These are phyloP conservation scores for Natrix natrix DNA, from an alignment of 2,797 vertebrate genomes.

Conservation along the genomic window DNA sequence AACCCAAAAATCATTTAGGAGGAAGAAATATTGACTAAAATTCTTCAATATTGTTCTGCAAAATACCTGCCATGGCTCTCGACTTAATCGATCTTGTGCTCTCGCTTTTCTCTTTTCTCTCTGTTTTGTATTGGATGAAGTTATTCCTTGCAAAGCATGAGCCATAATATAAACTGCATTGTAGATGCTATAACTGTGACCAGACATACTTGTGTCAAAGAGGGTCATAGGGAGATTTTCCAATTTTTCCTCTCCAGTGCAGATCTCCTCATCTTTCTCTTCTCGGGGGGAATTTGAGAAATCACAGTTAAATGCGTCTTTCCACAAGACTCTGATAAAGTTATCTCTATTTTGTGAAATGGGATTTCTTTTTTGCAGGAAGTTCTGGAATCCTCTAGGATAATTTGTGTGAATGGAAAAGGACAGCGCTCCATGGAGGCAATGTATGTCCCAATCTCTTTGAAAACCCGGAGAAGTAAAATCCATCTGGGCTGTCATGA, in stretches of 20 bases:
- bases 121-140: not conserved
- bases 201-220: not conserved
- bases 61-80: not conserved
- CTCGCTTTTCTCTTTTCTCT: not conserved
- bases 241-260: not conserved
- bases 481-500: not conserved
- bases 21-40: not conserved
- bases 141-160: not conserved
- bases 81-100: not conserved
- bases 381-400: not conserved
- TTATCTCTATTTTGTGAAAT: not conserved
- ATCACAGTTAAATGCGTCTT: not conserved
- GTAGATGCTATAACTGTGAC: not conserved
- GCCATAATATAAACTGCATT: not conserved
- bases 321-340: not conserved
- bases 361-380: not conserved
- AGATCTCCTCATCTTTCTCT: not conserved
- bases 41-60: not conserved
- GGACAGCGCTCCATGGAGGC: not conserved
- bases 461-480: not conserved
- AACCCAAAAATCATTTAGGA: not conserved
- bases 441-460: not conserved
- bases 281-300: not conserved
- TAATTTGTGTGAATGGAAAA: not conserved
- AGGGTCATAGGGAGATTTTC: not conserved